Conservation (phyloP, 1,140 invertebrate species). For the Drosophila mojavensis region DNA sequence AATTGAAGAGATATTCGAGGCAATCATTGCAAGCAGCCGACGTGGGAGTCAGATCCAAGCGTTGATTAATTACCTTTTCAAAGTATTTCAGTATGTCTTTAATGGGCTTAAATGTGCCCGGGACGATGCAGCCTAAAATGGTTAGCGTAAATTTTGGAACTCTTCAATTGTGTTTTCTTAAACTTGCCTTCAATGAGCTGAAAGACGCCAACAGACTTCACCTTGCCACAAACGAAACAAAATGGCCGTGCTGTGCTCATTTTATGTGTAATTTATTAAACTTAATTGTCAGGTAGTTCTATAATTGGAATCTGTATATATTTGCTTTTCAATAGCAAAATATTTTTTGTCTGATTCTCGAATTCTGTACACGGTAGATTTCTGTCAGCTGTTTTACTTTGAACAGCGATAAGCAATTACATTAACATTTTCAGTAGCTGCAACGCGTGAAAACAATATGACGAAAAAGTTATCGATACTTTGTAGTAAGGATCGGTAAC, state of each 20-base stretch:
- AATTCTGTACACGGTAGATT: slow-evolving; percentile 22
- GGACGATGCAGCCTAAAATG: slow-evolving; percentile 64
- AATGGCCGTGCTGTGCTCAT: slow-evolving; percentile 62
- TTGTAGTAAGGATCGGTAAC: not conserved
- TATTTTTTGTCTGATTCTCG: slow-evolving; percentile 11
- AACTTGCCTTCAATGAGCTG: slow-evolving; percentile 64
- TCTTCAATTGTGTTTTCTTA: not conserved
- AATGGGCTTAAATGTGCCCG: slow-evolving; percentile 70
- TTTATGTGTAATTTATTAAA: not conserved
- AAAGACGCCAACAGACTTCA: slow-evolving; percentile 64
- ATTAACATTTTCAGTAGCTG: not conserved
- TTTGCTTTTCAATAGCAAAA: not conserved
- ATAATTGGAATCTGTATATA: not conserved
- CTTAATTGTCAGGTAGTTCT: not conserved
- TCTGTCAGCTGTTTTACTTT: slow-evolving; percentile 27
- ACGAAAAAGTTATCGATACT: not conserved
- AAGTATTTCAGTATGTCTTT: slow-evolving; percentile 70
- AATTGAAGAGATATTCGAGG: slow-evolving; percentile 66
- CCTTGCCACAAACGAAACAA: slow-evolving; percentile 69
- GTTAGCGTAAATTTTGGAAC: not conserved
- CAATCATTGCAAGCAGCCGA: slow-evolving; percentile 62
- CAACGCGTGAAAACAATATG: not conserved
- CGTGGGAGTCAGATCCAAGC: slow-evolving; percentile 53
- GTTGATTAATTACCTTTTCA: slow-evolving; percentile 68
- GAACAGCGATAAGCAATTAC: slow-evolving; percentile 8